These are phyloP conservation scores for Cephalopholis sonnerati DNA, from an alignment of 2,113 vertebrate species.

Conservation along the genomic window DNA sequence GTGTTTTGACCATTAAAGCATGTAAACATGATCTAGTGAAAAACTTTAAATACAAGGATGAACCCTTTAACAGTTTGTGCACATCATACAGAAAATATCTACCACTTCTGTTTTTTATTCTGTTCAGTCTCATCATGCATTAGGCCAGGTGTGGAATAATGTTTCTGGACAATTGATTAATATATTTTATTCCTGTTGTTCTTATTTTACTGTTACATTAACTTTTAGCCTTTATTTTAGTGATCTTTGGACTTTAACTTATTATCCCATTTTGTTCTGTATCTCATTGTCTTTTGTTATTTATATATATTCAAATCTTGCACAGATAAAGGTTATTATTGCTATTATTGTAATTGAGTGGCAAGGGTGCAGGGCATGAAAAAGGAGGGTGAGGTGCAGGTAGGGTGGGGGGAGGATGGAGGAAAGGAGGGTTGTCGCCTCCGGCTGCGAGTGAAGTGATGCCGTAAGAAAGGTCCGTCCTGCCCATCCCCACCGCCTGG, in stretches of 20 bases:
- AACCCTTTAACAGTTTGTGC: too few species aligned
- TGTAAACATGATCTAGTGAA: too few species aligned
- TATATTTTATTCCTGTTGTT: not conserved
- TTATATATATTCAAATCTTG: not conserved
- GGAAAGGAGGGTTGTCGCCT: constrained; percentile 68
- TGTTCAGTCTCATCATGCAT: too few species aligned
- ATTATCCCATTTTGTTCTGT: not conserved
- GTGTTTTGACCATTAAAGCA: too few species aligned
- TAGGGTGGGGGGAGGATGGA: constrained; percentile 27
- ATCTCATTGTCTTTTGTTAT: not conserved
- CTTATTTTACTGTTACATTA: not conserved
- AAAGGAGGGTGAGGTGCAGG: constrained; percentile 14
- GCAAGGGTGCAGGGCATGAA: constrained; percentile 14
- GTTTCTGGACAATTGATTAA: not conserved
- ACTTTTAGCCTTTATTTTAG: not conserved
- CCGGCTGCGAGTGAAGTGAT: constrained; percentile 57
- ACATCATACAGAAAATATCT: not conserved
- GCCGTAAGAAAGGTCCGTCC: constrained; percentile 47
- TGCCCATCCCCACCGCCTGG: constrained; percentile 46
- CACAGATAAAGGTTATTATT: constrained; percentile 33
- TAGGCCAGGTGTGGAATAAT: not conserved
- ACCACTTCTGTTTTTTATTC: not conserved
- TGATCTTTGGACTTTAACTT: not conserved
- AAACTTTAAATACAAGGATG: too few species aligned
- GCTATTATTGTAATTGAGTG: constrained; percentile 35